Base-by-base conservation (phyloP, 2,113 vertebrate species). In the Crocuta crocuta region DNA sequence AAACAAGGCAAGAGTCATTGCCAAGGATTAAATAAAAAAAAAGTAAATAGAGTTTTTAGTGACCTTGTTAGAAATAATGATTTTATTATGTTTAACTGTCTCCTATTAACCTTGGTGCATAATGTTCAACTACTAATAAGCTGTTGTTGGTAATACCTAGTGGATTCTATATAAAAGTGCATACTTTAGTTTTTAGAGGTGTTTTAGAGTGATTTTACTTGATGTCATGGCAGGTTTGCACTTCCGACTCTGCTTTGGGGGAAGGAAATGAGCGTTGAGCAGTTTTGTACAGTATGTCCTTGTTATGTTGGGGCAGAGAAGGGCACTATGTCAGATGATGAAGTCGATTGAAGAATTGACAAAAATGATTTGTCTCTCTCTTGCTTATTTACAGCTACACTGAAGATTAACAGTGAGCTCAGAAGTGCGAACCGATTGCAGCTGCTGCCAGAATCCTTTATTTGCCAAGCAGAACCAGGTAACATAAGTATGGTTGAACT, bases 401-500 rank as follows among this genome's bases (percentile, higher is more conserved):
- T 99, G 96, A 99, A 99, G 98, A 99, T 99, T 95, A 98, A 98
- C 1, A 97, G 91, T 91, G 98, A 98, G 7, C 98, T 99, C 76
- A 98, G 98, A 98, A 98, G 98, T 23, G 98, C 99, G 63, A 99
- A 98, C 84, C 99, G 99, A 94, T 98, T 99, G 96, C 99, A 99
- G 96, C 97, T 99, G 85, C 98, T 99, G 16, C 99, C 99, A 11
- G 96, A 98, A 26, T 98, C 98, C 70, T 99, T 99, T 26, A 97
- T 99, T 96, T 98, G 97, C 94, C 98, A 97, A 97, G 97, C 98
- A 68, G 98, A 99, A 90, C 95, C 98, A 99, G 99, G 99, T 99
- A 96, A 87, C 33, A 10, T 82, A 76, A 96, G 10, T 16, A 2
- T 93, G 50, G 50, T 39, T 10, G 2, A n/a, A 95, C 63, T 92